A percentile compares a stretch with the other conserved stretches of the same genome.
Evolutionary conservation across 2,888 invertebrate genomes (phyloP).

Genomic region (Netelia virgata): DNA sequence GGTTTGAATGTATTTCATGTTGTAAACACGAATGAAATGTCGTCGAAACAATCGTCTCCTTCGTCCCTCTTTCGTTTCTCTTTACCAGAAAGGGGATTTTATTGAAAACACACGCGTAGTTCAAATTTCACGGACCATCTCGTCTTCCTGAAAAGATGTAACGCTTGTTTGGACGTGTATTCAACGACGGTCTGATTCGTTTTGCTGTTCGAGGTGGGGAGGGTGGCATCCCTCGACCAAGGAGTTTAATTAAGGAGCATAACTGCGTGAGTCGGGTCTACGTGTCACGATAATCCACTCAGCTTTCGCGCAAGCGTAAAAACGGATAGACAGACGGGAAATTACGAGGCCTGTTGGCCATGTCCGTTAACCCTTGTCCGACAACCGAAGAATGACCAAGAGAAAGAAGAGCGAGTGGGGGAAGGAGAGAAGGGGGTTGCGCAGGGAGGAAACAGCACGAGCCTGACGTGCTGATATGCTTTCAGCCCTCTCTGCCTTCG

Average conservation of each 20-base stretch:
- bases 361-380: conserved; percentile 61
- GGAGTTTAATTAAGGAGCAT: conserved; percentile 63
- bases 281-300: conserved; percentile 67
- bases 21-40: no score
- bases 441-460: conserved; percentile 32
- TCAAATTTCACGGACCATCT: conserved; percentile 9
- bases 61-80: no score
- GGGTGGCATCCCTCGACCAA: conserved; percentile 7
- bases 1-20: no score
- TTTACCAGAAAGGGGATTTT: no score
- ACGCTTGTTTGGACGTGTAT: conserved; percentile 6
- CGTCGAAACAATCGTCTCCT: no score
- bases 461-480: conserved; percentile 50
- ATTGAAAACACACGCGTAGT: no score
- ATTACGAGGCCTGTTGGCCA: conserved; percentile 56
- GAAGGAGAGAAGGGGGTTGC: no score
- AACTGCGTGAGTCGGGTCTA: conserved; percentile 53
- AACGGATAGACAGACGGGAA: conserved; percentile 67
- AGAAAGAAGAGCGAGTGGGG: conserved; percentile 9
- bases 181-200: conserved; percentile 7
- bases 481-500: conserved; percentile 28
- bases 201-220: conserved; percentile 15
- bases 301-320: conserved; percentile 63
- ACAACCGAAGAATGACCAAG: conserved; percentile 52
- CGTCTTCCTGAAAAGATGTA: conserved; percentile 2